Conservation (phyloP, 2,888 invertebrate genomes). For the Caenorhabditis angaria region DNA sequence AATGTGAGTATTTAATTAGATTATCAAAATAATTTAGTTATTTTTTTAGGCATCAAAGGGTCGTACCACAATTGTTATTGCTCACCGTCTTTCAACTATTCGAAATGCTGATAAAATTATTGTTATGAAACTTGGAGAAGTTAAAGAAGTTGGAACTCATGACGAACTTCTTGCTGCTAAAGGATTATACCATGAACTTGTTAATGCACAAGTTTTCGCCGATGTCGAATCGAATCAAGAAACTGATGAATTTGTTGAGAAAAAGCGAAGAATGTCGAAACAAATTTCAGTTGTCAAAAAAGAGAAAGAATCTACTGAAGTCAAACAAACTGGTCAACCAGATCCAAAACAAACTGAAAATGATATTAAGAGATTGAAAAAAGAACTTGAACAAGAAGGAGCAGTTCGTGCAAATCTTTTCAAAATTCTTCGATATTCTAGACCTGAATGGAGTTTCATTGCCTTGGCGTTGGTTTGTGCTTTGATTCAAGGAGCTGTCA, state of each 20-base stretch:
- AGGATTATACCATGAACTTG: slow-evolving; percentile 79
- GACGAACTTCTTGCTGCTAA: slow-evolving; percentile 77
- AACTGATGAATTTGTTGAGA: slow-evolving; percentile 15
- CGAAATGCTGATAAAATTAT: slow-evolving; percentile 75
- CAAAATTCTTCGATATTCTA: slow-evolving; percentile 72
- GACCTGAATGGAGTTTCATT: slow-evolving; percentile 73
- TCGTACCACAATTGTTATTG: slow-evolving; percentile 74
- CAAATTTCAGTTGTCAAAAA: slow-evolving; percentile 21
- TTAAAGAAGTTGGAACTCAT: slow-evolving; percentile 77
- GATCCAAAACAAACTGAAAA: slow-evolving; percentile 23
- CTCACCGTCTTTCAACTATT: slow-evolving; percentile 76
- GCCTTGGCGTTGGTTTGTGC: slow-evolving; percentile 72
- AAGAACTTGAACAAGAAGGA: slow-evolving; percentile 61
- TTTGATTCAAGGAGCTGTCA: slow-evolving; percentile 66
- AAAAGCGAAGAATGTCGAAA: slow-evolving; percentile 19
- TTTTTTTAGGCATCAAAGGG: slow-evolving; percentile 60
- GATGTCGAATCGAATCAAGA: slow-evolving; percentile 51
- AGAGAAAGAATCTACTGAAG: slow-evolving; percentile 7
- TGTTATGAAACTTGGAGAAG: slow-evolving; percentile 73
- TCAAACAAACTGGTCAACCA: slow-evolving; percentile 25
- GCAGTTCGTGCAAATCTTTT: slow-evolving; percentile 57
- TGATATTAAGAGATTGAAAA: slow-evolving; percentile 47
- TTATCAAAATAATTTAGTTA: no score
- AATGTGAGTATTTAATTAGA: slow-evolving; percentile 46
- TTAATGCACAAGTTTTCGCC: slow-evolving; percentile 65